Evolutionary conservation across 2,888 invertebrate genomes (phyloP), one percentile per base, ranked within the genome.

Genomic region (Heliconius aoede): DNA sequence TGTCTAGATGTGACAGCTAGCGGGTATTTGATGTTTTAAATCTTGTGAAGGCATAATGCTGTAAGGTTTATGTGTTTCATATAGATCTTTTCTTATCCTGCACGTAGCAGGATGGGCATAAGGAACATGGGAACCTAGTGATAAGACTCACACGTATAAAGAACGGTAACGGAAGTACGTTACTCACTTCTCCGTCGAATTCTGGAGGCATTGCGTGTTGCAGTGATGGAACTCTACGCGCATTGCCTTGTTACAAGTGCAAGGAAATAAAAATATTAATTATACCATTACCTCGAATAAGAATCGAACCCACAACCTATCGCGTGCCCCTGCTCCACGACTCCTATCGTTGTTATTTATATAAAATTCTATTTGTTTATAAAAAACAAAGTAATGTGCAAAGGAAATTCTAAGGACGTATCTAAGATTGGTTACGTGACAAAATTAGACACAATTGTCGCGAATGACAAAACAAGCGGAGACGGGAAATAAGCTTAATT

Each of bases 401-500:
- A 60, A 55, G 32, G 4, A 32, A 71, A 71, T 72, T 69, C 30
- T 61, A 61, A 21, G 30, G 15, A 68, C 28, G 28, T 58, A 28
- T 18, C 74, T 32, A 62, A 11, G 58, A 62, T 62, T 78, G 74
- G 78, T 79, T 76, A 81, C 82, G 81, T 82, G 78, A 79, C 78
- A 80, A 82, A 85, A 85, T 85, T 85, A 85, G 84, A 84, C 83
- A 85, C 85, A 89, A 89, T 88, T 89, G 86, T 86, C 85, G 83
- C 82, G 87, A 89, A 90, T 86, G 86, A 89, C 87, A 87, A 89
- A 91, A 90, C 90, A 91, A 89, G 86, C 83, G 82, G 82, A 86
- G 89, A 86, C 90, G 85, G 89, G 87, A 93, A 93, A 93, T 93
- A 89, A 91, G 92, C 92, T 92, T 91, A 92, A 92, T 93, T 92